Percentiles rank a stretch among this genome's conserved stretches.
These are phyloP conservation scores for Leptinotarsa undecemlineata DNA, from an alignment of 1,140 invertebrate species.

Conservation along the genomic window DNA sequence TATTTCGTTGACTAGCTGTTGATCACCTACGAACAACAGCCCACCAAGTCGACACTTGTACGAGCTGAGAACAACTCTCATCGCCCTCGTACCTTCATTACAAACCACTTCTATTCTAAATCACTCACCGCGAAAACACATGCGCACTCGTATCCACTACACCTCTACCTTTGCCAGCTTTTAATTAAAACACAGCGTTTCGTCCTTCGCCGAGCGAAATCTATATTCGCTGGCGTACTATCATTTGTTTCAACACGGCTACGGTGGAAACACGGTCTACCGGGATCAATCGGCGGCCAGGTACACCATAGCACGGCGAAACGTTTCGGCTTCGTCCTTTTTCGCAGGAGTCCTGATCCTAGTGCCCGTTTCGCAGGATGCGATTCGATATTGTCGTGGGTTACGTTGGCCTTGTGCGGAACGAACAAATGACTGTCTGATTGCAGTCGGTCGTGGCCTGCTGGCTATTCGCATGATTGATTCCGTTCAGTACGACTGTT, in stretches of 20 bases:
- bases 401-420: slow-evolving; percentile 38
- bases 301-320: background rate
- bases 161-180: slow-evolving; percentile 1
- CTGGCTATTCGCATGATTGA: slow-evolving; percentile 31
- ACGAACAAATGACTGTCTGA: slow-evolving; percentile 39
- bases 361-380: background rate
- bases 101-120: background rate
- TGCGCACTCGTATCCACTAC: background rate
- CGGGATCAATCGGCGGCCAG: background rate
- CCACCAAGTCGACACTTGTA: too few species aligned
- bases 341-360: background rate
- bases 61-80: too few species aligned
- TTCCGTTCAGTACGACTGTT: slow-evolving; percentile 19
- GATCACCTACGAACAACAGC: too few species aligned
- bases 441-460: slow-evolving; percentile 38
- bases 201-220: slow-evolving; percentile 10
- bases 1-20: too few species aligned
- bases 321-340: too few species aligned
- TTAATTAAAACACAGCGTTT: slow-evolving; percentile 7
- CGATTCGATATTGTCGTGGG: slow-evolving; percentile 15
- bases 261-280: background rate
- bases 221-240: slow-evolving; percentile 9
- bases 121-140: background rate
- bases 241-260: background rate
- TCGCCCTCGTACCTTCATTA: background rate